These are phyloP conservation scores for Plectrocnemia conspersa DNA, from an alignment of 1,140 invertebrate species.

Conservation along the genomic window DNA sequence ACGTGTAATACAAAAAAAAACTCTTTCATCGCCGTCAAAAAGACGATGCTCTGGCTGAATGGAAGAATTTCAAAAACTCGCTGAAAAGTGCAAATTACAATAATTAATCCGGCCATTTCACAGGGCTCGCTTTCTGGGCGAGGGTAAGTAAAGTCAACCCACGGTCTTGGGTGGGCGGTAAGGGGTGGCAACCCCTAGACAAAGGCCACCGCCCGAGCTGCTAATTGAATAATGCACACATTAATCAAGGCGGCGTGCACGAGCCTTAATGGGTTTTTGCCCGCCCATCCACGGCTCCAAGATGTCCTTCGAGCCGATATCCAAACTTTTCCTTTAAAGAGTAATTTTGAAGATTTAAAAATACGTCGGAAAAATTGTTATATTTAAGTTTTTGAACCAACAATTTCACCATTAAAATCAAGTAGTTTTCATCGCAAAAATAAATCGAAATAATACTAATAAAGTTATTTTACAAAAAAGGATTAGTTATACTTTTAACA, in stretches of 20 bases:
- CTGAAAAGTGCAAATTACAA: conserved; percentile 7
- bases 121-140: not conserved
- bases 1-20: no score
- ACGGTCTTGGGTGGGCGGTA: not conserved
- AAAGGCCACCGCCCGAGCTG: conserved; percentile 29
- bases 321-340: no score
- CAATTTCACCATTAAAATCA: no score
- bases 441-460: no score
- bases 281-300: conserved; percentile 22
- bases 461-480: no score
- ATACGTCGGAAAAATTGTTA: no score
- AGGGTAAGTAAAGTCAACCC: conserved; percentile 12
- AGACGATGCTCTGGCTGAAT: no score
- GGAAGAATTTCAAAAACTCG: not conserved
- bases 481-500: no score
- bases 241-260: conserved; percentile 32
- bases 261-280: conserved; percentile 33
- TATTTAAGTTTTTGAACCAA: no score
- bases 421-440: no score
- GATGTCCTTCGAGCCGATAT: conserved; percentile 27
- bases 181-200: conserved; percentile 12
- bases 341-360: no score
- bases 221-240: conserved; percentile 35
- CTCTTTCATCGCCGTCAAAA: no score
- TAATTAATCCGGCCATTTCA: conserved; percentile 4